phyloP scores from a whole-genome alignment of 2,797 vertebrate species.

The Eulemur coronatus region DNA sequence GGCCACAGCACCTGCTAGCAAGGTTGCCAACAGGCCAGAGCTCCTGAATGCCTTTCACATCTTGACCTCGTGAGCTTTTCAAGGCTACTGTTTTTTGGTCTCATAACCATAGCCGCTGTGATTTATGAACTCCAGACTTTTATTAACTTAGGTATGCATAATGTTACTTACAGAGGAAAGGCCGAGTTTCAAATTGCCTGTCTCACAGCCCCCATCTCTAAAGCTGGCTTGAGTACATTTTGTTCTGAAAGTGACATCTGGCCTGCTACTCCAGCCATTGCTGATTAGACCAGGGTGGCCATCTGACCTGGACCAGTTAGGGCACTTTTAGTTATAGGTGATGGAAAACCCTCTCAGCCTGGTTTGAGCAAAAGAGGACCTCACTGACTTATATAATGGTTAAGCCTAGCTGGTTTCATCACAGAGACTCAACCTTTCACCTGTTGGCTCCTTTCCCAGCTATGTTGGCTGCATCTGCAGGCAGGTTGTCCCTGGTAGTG shows the following conservation, averaged over 20 bases:
- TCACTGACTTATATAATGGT: background rate
- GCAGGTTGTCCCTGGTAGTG: background rate
- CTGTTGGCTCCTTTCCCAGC: background rate
- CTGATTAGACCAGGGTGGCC: background rate
- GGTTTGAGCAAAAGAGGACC: background rate
- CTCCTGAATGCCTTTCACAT: background rate
- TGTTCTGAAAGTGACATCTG: background rate
- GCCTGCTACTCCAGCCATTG: background rate
- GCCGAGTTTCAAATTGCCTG: background rate
- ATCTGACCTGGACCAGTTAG: background rate
- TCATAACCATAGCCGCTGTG: background rate
- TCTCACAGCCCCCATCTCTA: background rate
- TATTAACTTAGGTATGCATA: background rate
- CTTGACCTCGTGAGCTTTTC: background rate
- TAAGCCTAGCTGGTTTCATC: background rate
- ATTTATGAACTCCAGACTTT: background rate
- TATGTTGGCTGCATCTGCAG: background rate
- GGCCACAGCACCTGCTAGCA: background rate
- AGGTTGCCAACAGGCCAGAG: background rate
- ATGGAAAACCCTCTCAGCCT: background rate
- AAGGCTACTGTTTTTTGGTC: background rate
- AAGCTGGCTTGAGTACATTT: background rate
- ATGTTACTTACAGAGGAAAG: background rate
- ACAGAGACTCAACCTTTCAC: background rate
- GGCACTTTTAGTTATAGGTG: background rate